Base-by-base conservation (phyloP, 2,113 vertebrate species). In the Casuarius casuarius region DNA sequence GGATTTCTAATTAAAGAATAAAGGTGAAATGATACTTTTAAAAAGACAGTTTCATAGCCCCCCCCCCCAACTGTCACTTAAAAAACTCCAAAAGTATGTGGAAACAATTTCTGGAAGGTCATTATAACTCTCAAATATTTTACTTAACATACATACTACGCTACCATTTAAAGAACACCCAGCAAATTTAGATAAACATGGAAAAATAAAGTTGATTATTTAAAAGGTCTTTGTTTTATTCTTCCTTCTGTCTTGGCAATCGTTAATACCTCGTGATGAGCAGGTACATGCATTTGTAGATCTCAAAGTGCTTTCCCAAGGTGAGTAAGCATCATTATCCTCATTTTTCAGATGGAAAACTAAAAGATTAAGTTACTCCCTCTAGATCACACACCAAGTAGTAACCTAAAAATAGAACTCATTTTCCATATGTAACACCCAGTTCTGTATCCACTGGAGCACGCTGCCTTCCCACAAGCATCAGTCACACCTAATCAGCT, bases 281-380 rank as follows among this genome's bases (percentile, higher is more conserved):
- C 16, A 84, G 48, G 73, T 61, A 93, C 76, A 59, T 35, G 71
- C 42, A 72, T 82, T 46, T 77, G 66, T 48, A 90, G 56, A 94
- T 92, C 49, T 85, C 40, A 12, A 81, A 94, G 77, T 75, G 76
- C 88, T 87, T 93, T 90, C 73, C 68, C 94, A 78, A 97, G 83
- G 92, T 94, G 85, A 96, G 75, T 67, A 93, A 94, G 82, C 92
- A 96, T 58, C 85, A 95, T 93, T 92, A 95, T 94, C 48, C 70
- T 89, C 68, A 94, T 96, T 96, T 94, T 97, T 96, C 92, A 95
- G 89, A 92, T 52, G 79, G 76, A 92, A 95, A 97, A 95, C 68
- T 40, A 65, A 86, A 89, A 90, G 85, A 93, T 84, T 95, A 95
- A 95, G 83, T 78, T 89, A 92, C 31, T 95, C 88, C 83, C 88